Conservation (phyloP, 2,113 vertebrate species). For the Tachysurus vachellii region DNA sequence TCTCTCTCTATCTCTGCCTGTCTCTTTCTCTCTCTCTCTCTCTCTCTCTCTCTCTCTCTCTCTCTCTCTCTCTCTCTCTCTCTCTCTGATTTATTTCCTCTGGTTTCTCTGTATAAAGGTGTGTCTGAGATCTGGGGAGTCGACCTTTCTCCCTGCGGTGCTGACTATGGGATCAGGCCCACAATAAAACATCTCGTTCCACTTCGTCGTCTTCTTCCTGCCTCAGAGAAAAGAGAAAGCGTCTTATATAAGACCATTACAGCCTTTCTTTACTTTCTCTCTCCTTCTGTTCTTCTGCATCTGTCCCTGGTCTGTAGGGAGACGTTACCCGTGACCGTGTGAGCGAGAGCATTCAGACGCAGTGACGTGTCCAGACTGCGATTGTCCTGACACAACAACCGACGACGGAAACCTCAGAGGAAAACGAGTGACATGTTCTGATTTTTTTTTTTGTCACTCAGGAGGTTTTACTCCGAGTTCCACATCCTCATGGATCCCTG, state of each 20-base stretch:
- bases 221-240: not conserved
- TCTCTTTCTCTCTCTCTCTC: not conserved
- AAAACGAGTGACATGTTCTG: not conserved
- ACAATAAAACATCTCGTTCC: not conserved
- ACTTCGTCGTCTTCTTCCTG: not conserved
- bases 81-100: not conserved
- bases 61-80: not conserved
- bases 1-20: not conserved
- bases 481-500: not conserved
- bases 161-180: not conserved
- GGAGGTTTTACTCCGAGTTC: not conserved
- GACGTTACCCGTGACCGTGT: not conserved
- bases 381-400: not conserved
- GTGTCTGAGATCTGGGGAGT: not conserved
- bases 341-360: not conserved
- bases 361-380: not conserved
- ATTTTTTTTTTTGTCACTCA: not conserved
- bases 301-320: not conserved
- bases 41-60: not conserved
- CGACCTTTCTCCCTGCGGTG: not conserved
- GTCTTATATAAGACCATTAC: conserved; percentile 12
- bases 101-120: not conserved
- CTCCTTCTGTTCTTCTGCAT: not conserved
- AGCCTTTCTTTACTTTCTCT: not conserved
- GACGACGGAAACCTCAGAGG: not conserved